phyloP scores from a whole-genome alignment of 1,140 invertebrate genomes.

The Dendroctonus ponderosae region DNA sequence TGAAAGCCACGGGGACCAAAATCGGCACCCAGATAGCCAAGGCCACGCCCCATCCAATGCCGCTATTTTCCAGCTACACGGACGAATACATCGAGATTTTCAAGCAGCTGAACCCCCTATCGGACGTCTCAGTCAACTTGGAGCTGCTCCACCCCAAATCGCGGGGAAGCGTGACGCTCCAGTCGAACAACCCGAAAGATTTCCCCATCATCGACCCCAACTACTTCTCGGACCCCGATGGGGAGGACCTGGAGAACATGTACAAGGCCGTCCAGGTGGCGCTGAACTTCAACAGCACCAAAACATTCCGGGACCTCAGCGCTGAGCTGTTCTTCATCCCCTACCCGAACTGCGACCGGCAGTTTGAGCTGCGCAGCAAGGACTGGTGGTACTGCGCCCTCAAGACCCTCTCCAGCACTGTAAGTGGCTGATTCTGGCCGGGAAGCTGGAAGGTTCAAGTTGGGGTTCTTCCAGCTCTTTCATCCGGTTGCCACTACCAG shows the following conservation, averaged over 20 bases:
- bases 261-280: slow-evolving; percentile 60
- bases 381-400: slow-evolving; percentile 59
- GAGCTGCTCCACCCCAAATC: slow-evolving; percentile 69
- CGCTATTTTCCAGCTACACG: slow-evolving; percentile 5
- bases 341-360: slow-evolving; percentile 8
- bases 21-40: neutral
- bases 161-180: slow-evolving; percentile 65
- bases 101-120: neutral
- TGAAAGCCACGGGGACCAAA: neutral
- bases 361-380: slow-evolving; percentile 45
- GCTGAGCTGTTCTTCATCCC: slow-evolving; percentile 38
- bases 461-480: slow-evolving; percentile 51
- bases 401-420: slow-evolving; percentile 42
- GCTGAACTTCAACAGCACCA: slow-evolving; percentile 59
- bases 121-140: slow-evolving; percentile 11
- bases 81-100: slow-evolving; percentile 13
- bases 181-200: slow-evolving; percentile 65
- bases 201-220: slow-evolving; percentile 78
- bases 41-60: neutral
- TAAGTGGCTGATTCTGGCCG: slow-evolving; percentile 34
- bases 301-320: slow-evolving; percentile 58
- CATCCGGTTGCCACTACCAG: slow-evolving; percentile 60
- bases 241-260: slow-evolving; percentile 65
- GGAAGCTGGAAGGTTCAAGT: neutral
- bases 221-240: slow-evolving; percentile 60